Evolutionary conservation across 2,888 invertebrate species (phyloP).

Genomic region (Cosmia pyralina): DNA sequence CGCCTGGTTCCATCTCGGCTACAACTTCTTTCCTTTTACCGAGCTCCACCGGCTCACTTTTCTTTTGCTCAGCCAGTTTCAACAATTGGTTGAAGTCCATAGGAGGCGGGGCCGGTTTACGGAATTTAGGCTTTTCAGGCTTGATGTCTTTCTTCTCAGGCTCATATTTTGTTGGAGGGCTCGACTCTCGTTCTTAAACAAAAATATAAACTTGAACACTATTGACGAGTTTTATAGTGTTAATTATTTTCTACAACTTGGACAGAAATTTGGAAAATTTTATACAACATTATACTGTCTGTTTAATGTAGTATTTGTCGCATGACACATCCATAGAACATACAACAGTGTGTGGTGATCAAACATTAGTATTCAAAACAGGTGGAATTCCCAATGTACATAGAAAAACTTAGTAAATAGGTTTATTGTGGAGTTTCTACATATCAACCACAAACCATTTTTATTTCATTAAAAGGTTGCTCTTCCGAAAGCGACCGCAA

Average conservation of each 20-base stretch:
- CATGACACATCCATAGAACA: background rate
- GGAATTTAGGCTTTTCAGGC: slow-evolving; percentile 90
- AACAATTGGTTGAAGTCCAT: slow-evolving; percentile 95
- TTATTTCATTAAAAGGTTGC: too few relatives aligned
- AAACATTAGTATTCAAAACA: background rate
- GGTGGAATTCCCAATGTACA: background rate
- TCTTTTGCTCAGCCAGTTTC: slow-evolving; percentile 95
- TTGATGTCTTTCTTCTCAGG: slow-evolving; percentile 83
- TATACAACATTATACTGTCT: background rate
- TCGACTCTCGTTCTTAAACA: slow-evolving; percentile 74
- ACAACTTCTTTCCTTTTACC: slow-evolving; percentile 73
- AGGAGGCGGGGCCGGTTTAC: slow-evolving; percentile 92
- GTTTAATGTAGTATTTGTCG: background rate
- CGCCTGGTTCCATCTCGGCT: slow-evolving; percentile 88
- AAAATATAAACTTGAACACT: background rate
- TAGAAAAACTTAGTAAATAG: background rate
- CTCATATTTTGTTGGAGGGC: slow-evolving; percentile 82
- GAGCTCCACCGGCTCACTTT: slow-evolving; percentile 93
- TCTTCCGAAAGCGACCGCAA: background rate
- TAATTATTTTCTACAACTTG: background rate
- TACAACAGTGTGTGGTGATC: background rate
- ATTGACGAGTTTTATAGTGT: background rate
- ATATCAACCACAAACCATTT: too few relatives aligned
- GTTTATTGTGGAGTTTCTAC: background rate
- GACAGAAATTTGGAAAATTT: background rate